Percentiles rank a stretch among this genome's conserved stretches.
These are phyloP conservation scores for Turnix velox DNA, from an alignment of 2,113 vertebrate species.

Conservation along the genomic window DNA sequence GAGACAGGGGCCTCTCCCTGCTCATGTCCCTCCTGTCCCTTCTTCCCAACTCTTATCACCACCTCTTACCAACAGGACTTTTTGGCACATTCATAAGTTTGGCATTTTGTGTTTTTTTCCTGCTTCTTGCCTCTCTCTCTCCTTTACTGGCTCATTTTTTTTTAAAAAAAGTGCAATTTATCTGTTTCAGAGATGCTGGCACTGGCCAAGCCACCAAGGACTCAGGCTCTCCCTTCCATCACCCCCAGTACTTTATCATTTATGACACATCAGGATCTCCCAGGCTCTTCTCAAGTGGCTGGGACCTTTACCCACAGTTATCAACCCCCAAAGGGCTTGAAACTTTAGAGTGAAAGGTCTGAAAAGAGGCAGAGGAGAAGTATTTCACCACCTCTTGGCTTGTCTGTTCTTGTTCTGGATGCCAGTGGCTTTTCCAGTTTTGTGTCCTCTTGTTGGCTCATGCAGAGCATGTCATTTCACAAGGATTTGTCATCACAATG, in stretches of 20 bases:
- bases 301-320: background rate
- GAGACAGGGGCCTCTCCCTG: background rate
- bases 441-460: constrained; percentile 10
- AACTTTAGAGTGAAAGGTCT: background rate
- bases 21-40: background rate
- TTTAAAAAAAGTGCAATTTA: constrained; percentile 17
- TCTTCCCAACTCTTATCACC: background rate
- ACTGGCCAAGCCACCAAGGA: background rate
- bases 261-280: background rate
- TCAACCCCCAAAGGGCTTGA: background rate
- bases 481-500: background rate
- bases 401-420: background rate
- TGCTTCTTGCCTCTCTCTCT: background rate
- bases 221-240: background rate
- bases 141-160: constrained; percentile 17
- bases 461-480: background rate
- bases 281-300: background rate
- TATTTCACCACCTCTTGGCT: background rate
- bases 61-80: background rate
- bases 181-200: background rate
- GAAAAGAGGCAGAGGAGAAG: background rate
- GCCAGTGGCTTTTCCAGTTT: constrained; percentile 12
- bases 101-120: background rate
- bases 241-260: background rate
- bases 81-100: background rate